These are phyloP conservation scores for Cephalopachus bancanus DNA, from an alignment of 2,797 vertebrate genomes.

Conservation along the genomic window DNA sequence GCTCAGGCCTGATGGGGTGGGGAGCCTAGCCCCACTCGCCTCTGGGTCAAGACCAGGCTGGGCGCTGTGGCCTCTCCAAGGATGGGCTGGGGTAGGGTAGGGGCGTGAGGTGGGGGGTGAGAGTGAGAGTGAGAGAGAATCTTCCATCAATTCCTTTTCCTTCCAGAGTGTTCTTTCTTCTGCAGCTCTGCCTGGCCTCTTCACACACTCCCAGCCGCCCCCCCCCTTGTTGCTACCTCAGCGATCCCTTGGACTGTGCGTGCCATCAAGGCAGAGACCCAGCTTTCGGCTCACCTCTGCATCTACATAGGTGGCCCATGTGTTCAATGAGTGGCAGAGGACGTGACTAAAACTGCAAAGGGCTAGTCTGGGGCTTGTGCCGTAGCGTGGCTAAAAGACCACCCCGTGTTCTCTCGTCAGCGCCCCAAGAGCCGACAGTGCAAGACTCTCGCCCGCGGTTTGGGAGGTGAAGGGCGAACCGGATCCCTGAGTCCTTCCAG, in stretches of 20 bases:
- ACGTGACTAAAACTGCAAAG: not conserved
- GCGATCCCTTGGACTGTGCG: fast-evolving
- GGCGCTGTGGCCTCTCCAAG: not conserved
- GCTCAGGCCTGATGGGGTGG: no score
- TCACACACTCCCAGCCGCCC: not conserved
- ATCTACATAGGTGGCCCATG: not conserved
- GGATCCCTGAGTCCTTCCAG: not conserved
- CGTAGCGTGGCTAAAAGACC: not conserved
- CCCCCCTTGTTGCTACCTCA: no score
- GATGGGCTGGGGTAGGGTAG: no score
- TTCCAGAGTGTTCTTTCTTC: not conserved
- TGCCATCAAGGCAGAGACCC: not conserved
- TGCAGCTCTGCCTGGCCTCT: not conserved
- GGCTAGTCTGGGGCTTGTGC: not conserved
- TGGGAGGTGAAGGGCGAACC: not conserved
- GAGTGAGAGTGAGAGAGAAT: not conserved
- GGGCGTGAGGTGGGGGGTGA: no score
- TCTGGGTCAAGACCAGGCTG: not conserved
- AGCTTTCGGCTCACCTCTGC: not conserved
- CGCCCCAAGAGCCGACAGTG: not conserved
- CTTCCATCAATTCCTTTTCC: not conserved
- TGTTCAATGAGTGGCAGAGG: not conserved
- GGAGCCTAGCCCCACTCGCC: not conserved
- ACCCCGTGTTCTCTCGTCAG: fast-evolving
- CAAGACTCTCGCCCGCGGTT: not conserved